A percentile compares a stretch with the other conserved stretches of the same genome.
These are phyloP conservation scores for Mystacides longicornis DNA, from an alignment of 2,888 invertebrate genomes.

Conservation along the genomic window DNA sequence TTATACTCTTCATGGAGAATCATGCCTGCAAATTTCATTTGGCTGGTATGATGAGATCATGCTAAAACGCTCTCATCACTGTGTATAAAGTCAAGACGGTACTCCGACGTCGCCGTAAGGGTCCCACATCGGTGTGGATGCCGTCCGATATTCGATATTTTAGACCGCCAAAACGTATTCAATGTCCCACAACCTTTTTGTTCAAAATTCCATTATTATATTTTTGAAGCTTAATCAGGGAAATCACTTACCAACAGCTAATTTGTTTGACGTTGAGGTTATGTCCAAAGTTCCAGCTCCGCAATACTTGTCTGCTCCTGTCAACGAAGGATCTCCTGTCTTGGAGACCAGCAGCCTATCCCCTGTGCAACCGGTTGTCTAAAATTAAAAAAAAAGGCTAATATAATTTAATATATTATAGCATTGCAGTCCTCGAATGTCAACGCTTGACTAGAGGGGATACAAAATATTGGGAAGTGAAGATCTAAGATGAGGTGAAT, in stretches of 20 bases:
- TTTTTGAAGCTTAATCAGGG: not conserved
- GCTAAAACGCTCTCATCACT: no score
- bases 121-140: no score
- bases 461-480: not conserved
- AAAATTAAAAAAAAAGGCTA: conserved; percentile 11
- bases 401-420: not conserved
- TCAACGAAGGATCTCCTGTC: conserved; percentile 40
- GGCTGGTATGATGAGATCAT: no score
- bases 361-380: conserved; percentile 40
- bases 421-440: no score
- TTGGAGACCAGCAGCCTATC: conserved; percentile 48
- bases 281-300: conserved; percentile 37
- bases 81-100: no score
- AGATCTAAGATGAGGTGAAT: no score
- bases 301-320: conserved; percentile 46
- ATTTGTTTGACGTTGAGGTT: conserved; percentile 25
- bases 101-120: no score
- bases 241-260: not conserved
- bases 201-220: not conserved
- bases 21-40: no score
- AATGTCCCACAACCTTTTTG: no score
- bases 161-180: no score
- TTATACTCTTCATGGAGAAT: no score
- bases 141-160: no score
- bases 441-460: not conserved